phyloP scores from a whole-genome alignment of 2,113 vertebrate species.

The Phylloscopus trochiloides region DNA sequence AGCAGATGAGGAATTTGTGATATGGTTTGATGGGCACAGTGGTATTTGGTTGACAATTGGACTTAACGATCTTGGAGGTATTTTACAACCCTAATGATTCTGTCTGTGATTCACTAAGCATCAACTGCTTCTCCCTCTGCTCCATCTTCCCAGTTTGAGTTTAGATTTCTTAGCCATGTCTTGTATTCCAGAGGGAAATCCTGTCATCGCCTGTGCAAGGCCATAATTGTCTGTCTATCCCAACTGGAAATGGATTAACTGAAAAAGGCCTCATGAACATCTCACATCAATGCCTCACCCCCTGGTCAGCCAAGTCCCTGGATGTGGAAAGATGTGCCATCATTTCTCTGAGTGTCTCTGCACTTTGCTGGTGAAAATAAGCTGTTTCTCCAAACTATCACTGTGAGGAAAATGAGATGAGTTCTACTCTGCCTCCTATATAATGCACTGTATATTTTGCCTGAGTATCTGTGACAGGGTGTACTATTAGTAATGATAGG shows the following conservation, averaged over 20 bases:
- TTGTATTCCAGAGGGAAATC: background rate
- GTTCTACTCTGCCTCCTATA: background rate
- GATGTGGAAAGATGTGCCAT: background rate
- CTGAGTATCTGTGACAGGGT: slow-evolving; percentile 11
- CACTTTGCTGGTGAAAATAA: background rate
- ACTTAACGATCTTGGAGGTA: background rate
- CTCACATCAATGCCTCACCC: background rate
- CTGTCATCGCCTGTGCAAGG: accelerated
- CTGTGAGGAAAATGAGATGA: background rate
- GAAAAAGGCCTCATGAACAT: background rate
- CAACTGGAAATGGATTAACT: background rate
- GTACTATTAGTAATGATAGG: slow-evolving; percentile 14
- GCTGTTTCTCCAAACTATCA: background rate
- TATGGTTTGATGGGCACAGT: accelerated
- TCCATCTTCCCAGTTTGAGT: background rate
- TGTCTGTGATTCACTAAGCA: background rate
- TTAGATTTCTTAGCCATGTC: background rate
- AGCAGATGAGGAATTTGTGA: background rate
- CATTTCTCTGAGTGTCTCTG: background rate
- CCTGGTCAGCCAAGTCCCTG: accelerated
- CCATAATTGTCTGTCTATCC: background rate
- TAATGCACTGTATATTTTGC: slow-evolving; percentile 15
- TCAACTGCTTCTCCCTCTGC: background rate
- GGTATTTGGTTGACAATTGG: background rate
- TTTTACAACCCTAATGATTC: background rate